phyloP scores from a whole-genome alignment of 2,797 vertebrate genomes.

The Avahi laniger region DNA sequence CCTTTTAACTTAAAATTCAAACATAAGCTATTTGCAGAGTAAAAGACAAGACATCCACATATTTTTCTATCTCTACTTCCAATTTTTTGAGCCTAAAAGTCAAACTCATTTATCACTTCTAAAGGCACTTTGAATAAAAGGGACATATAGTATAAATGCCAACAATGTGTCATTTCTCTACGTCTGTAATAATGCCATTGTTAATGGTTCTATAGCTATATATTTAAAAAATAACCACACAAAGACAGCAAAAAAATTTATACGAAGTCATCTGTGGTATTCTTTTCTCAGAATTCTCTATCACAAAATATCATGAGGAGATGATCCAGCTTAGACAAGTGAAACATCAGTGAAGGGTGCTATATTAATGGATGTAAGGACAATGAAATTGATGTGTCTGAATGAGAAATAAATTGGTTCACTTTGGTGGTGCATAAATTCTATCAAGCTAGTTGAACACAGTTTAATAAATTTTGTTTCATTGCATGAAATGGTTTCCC shows the following conservation, averaged over 20 bases:
- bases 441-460: constrained; percentile 56
- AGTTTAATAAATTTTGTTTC: constrained; percentile 73
- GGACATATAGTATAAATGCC: constrained; percentile 33
- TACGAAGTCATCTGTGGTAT: constrained; percentile 68
- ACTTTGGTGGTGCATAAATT: constrained; percentile 72
- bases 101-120: constrained; percentile 68
- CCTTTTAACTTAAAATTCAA: constrained; percentile 38
- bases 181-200: constrained; percentile 58
- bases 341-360: constrained; percentile 55
- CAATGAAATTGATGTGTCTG: constrained; percentile 66
- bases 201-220: constrained; percentile 50
- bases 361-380: constrained; percentile 70
- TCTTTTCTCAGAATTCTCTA: constrained; percentile 68
- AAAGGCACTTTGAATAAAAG: constrained; percentile 67
- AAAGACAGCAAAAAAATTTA: constrained; percentile 60
- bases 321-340: constrained; percentile 66
- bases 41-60: constrained; percentile 19
- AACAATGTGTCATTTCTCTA: constrained; percentile 35
- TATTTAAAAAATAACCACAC: neutral
- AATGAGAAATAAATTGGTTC: constrained; percentile 71
- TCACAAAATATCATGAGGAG: constrained; percentile 61
- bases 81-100: constrained; percentile 47
- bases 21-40: neutral
- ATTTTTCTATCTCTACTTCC: constrained; percentile 29
- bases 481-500: constrained; percentile 50